Evolutionary conservation across 2,797 vertebrate species (phyloP).

Genomic region (Halcyon badia): DNA sequence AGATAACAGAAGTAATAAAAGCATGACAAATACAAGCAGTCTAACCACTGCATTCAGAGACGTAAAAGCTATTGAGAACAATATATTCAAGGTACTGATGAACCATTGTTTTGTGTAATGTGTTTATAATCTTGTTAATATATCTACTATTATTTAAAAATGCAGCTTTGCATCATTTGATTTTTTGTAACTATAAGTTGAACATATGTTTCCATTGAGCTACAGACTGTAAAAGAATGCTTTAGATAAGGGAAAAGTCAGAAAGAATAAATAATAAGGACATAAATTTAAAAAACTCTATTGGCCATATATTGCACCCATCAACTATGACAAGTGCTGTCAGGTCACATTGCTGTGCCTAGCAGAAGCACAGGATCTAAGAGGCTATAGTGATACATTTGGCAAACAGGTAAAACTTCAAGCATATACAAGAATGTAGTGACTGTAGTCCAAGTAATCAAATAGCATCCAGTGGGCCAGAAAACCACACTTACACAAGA

Average conservation of each 20-base stretch:
- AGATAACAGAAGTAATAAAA: background rate
- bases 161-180: background rate
- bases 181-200: background rate
- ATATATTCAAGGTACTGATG: background rate
- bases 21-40: background rate
- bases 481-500: background rate
- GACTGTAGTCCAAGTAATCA: background rate
- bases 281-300: background rate
- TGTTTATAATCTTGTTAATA: background rate
- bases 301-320: background rate
- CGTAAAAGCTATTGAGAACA: background rate
- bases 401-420: background rate
- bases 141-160: background rate
- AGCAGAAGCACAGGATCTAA: background rate
- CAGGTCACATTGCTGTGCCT: background rate
- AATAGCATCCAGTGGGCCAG: background rate
- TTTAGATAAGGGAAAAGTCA: background rate
- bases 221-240: background rate
- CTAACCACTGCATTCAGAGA: background rate
- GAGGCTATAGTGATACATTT: background rate
- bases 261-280: background rate
- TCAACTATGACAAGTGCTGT: background rate
- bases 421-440: background rate
- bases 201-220: background rate
- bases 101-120: background rate